Evolutionary conservation across 2,113 vertebrate species (phyloP).

Genomic region (Dromiciops gliroides): DNA sequence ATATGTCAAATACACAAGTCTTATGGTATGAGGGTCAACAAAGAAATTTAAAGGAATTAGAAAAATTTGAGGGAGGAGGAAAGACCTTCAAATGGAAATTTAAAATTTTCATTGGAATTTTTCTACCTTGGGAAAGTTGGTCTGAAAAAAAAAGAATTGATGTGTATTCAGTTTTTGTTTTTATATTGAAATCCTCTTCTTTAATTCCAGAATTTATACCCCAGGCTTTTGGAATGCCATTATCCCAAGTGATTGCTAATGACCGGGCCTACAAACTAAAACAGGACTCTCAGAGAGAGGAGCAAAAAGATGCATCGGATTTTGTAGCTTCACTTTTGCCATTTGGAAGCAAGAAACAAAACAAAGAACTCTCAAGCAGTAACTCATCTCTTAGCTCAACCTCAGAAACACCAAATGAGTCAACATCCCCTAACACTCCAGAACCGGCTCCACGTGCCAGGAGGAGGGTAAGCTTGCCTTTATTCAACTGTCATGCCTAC

Average conservation of each 20-base stretch:
- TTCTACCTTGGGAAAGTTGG: not conserved
- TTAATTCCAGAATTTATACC: conserved; percentile 89
- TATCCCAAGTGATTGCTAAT: conserved; percentile 96
- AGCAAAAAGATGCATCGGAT: conserved; percentile 91
- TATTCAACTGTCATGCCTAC: not conserved
- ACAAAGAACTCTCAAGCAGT: conserved; percentile 98
- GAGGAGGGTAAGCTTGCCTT: conserved; percentile 88
- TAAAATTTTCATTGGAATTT: conserved; percentile 31
- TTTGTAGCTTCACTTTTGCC: conserved; percentile 92
- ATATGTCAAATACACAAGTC: not conserved
- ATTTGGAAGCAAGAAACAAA: conserved; percentile 89
- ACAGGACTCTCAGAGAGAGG: conserved; percentile 90
- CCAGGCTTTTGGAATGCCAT: conserved; percentile 95
- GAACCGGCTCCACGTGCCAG: conserved; percentile 89
- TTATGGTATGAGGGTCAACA: not conserved
- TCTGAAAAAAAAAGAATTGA: not conserved
- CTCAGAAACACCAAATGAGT: conserved; percentile 94
- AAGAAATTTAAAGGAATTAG: not conserved
- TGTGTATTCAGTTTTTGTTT: not conserved
- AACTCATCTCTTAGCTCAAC: conserved; percentile 99
- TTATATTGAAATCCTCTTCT: conserved; percentile 61
- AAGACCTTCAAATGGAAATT: not conserved
- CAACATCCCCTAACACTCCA: conserved; percentile 88
- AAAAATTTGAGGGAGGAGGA: not conserved
- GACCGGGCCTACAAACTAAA: conserved; percentile 94